A percentile compares a stretch with the other conserved stretches of the same genome.
phyloP scores from a whole-genome alignment of 2,888 invertebrate species.

The Drosophila multiciliata region DNA sequence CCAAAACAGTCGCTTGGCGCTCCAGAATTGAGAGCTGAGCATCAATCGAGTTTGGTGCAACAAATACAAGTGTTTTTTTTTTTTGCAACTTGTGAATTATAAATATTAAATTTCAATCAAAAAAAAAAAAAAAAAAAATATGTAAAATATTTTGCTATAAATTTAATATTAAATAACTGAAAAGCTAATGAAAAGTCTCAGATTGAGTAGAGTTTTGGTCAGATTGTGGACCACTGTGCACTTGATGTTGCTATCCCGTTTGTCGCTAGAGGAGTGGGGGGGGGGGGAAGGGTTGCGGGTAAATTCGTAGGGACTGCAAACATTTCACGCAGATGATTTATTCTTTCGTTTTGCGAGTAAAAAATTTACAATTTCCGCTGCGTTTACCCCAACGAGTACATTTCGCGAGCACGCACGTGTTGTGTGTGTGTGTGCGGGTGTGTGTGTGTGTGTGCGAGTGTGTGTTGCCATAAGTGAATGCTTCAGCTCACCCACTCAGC shows the following conservation, averaged over 20 bases:
- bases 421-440: slow-evolving; percentile 6
- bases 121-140: not conserved
- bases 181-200: not conserved
- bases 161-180: not conserved
- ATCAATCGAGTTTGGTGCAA: not conserved
- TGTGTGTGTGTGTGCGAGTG: slow-evolving; percentile 11
- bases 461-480: slow-evolving; percentile 33
- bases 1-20: slow-evolving; percentile 10
- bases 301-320: slow-evolving; percentile 45
- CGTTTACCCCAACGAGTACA: slow-evolving; percentile 58
- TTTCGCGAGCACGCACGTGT: slow-evolving; percentile 48
- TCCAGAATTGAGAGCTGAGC: not conserved
- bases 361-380: slow-evolving; percentile 69
- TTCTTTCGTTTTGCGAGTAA: slow-evolving; percentile 59
- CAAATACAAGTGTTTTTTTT: not conserved
- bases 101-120: not conserved
- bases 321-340: slow-evolving; percentile 69
- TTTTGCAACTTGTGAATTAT: not conserved
- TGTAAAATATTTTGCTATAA: not conserved
- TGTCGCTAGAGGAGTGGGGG: not conserved
- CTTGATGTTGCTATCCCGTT: slow-evolving; percentile 44
- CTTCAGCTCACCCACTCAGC: slow-evolving; percentile 42
- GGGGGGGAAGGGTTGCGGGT: not conserved
- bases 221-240: slow-evolving; percentile 45
- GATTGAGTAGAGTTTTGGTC: not conserved